Percentiles rank a stretch among this genome's conserved stretches.
phyloP scores from a whole-genome alignment of 1,140 invertebrate species.

The Panagrolaimus sp. region DNA sequence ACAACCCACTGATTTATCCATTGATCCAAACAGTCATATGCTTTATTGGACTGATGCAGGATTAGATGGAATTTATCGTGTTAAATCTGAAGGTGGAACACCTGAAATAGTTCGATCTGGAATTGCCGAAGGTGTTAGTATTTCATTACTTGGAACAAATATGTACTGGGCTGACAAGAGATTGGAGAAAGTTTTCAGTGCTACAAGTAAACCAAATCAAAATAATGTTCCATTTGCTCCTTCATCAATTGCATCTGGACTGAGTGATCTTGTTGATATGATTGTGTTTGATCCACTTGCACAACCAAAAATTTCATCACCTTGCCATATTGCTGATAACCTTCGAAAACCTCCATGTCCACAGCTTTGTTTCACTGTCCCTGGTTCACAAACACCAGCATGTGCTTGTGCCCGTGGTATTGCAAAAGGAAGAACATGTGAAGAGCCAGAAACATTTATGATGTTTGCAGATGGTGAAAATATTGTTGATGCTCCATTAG shows the following conservation, averaged over 20 bases:
- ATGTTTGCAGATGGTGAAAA: slow-evolving; percentile 88
- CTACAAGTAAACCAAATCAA: slow-evolving; percentile 69
- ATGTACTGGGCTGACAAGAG: slow-evolving; percentile 96
- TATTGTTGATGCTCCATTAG: slow-evolving; percentile 52
- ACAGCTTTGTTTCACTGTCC: slow-evolving; percentile 89
- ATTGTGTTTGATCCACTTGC: slow-evolving; percentile 47
- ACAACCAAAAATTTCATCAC: slow-evolving; percentile 48
- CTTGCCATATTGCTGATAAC: slow-evolving; percentile 58
- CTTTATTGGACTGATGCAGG: slow-evolving; percentile 95
- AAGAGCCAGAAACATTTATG: slow-evolving; percentile 66
- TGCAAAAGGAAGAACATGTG: slow-evolving; percentile 67
- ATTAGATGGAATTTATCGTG: slow-evolving; percentile 69
- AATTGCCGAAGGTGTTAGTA: slow-evolving; percentile 77
- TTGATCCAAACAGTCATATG: slow-evolving; percentile 87
- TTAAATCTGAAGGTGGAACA: slow-evolving; percentile 58
- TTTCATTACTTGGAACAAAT: slow-evolving; percentile 69
- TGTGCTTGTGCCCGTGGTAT: slow-evolving; percentile 87
- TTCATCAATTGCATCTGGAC: slow-evolving; percentile 38
- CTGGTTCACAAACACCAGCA: slow-evolving; percentile 63
- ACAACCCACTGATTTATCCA: slow-evolving; percentile 81
- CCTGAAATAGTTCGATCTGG: slow-evolving; percentile 73
- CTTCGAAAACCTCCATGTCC: slow-evolving; percentile 68
- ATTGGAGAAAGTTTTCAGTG: slow-evolving; percentile 74
- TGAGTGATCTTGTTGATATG: slow-evolving; percentile 47
- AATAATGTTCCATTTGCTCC: slow-evolving; percentile 43